Evolutionary conservation across 2,113 vertebrate species (phyloP).

Genomic region (Apeltes quadracus): DNA sequence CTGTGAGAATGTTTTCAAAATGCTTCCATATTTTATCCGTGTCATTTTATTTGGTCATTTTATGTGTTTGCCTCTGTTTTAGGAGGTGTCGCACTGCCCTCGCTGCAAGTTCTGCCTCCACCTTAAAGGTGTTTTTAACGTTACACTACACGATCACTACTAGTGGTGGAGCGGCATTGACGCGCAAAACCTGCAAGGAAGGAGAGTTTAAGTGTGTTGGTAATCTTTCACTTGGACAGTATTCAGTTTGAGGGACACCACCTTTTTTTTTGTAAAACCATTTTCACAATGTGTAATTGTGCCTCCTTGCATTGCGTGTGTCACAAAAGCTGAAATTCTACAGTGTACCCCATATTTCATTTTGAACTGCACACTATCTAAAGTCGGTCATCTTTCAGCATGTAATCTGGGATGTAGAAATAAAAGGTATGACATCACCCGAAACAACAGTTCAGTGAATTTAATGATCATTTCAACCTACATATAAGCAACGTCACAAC

Average conservation of each 20-base stretch:
- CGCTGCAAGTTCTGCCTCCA: conserved; percentile 6
- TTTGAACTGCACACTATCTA: background rate
- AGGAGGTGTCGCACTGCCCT: conserved; percentile 55
- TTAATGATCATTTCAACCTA: background rate
- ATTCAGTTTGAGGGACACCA: conserved; percentile 14
- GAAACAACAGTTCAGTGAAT: background rate
- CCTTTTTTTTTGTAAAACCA: conserved; percentile 20
- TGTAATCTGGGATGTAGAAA: conserved; percentile 3
- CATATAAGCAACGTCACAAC: conserved; percentile 2
- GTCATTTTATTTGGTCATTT: conserved; percentile 32
- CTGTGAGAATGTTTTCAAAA: conserved; percentile 24
- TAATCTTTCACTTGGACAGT: conserved; percentile 12
- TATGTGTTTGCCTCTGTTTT: conserved; percentile 71
- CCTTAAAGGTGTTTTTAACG: background rate
- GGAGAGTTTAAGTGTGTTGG: background rate
- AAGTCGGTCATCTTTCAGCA: background rate
- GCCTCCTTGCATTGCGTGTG: conserved; percentile 16
- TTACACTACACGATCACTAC: background rate
- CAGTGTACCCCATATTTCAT: background rate
- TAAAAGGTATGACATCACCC: background rate
- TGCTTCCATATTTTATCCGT: conserved; percentile 21
- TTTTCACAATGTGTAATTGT: conserved; percentile 21
- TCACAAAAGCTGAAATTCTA: conserved; percentile 6
- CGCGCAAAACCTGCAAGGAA: background rate
- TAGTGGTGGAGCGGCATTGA: background rate